Evolutionary conservation across 2,113 vertebrate genomes (phyloP).

Genomic region (Scalopus aquaticus): DNA sequence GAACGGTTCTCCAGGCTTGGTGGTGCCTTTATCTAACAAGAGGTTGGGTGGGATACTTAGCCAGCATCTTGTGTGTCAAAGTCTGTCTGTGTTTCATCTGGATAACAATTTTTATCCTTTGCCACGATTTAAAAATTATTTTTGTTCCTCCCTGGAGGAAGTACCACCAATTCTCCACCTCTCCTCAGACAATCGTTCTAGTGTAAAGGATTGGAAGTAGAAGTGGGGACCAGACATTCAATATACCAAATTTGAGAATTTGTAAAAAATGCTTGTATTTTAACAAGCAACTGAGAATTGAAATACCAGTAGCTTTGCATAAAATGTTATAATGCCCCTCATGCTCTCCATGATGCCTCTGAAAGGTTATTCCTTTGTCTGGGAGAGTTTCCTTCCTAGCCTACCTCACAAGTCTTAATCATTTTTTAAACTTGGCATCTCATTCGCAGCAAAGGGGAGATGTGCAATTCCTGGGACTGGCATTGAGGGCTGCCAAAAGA

Average conservation of each 20-base stretch:
- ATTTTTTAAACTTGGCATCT: too few species aligned
- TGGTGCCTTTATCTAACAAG: background rate
- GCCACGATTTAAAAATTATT: conserved; percentile 53
- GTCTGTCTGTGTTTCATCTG: background rate
- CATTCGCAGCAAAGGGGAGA: background rate
- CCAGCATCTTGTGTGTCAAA: conserved; percentile 44
- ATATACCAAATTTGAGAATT: background rate
- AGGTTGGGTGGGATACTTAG: background rate
- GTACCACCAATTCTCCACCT: background rate
- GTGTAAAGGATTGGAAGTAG: background rate
- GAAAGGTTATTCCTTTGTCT: too few species aligned
- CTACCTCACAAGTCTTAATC: too few species aligned
- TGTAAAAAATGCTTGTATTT: too few species aligned
- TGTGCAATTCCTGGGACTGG: background rate
- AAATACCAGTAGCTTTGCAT: background rate
- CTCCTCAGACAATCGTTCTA: conserved; percentile 29
- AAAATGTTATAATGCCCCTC: background rate
- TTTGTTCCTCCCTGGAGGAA: conserved; percentile 42
- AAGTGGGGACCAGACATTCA: background rate
- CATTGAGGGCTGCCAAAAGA: background rate
- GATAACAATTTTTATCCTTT: conserved; percentile 43
- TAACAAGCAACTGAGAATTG: too few species aligned
- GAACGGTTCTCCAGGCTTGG: conserved; percentile 11
- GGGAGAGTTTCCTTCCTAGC: too few species aligned
- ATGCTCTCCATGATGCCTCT: too few species aligned